Evolutionary conservation across 2,797 vertebrate genomes (phyloP).

Genomic region (Acanthurus tractus): DNA sequence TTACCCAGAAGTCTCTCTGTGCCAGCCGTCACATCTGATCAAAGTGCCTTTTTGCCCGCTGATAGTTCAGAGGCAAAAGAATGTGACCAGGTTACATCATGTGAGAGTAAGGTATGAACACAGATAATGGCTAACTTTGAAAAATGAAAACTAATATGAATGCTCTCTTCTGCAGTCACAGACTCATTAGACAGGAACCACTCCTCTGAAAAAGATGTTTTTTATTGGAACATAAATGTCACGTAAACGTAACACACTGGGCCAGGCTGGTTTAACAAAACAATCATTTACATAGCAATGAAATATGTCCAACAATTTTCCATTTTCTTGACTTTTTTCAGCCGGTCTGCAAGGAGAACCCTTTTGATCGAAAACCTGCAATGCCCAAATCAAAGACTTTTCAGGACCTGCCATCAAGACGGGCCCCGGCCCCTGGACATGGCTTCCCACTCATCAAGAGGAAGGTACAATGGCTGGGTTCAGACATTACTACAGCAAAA

Average conservation of each 20-base stretch:
- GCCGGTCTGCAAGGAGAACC: constrained; percentile 88
- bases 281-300: neutral
- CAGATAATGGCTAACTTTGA: neutral
- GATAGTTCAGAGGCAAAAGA: constrained; percentile 53
- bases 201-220: neutral
- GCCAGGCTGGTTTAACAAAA: constrained; percentile 11
- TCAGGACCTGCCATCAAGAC: constrained; percentile 82
- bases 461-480: constrained; percentile 83
- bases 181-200: neutral
- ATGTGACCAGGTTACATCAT: constrained; percentile 59
- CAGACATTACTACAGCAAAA: neutral
- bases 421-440: constrained; percentile 87
- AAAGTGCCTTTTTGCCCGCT: constrained; percentile 17
- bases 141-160: neutral
- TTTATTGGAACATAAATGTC: neutral
- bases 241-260: constrained; percentile 7
- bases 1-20: constrained; percentile 92
- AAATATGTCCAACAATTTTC: neutral
- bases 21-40: constrained; percentile 80
- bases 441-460: constrained; percentile 95
- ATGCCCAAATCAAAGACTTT: constrained; percentile 79
- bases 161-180: neutral
- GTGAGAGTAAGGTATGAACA: constrained; percentile 72
- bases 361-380: constrained; percentile 83
- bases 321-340: constrained; percentile 42